Evolutionary conservation across 1,140 invertebrate species (phyloP), one percentile per base, ranked within the genome.

Genomic region (Phocides pigmalion): DNA sequence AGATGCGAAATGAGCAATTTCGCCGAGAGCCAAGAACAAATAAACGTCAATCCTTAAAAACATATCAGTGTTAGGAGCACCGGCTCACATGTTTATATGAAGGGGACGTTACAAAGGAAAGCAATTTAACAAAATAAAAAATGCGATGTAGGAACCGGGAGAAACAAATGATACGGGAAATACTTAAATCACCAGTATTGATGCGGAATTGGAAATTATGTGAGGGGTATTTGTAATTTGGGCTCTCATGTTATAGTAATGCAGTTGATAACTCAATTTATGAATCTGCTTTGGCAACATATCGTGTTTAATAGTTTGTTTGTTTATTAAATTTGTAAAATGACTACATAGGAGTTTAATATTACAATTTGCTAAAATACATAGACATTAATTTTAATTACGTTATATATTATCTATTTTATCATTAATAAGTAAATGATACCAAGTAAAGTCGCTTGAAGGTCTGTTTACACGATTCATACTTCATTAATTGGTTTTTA

Each of bases 41-140:
- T 90, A 90, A 89, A 90, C 74, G 79, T 84, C 79, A 74, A 79
- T 82, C 70, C 75, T 89, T 87, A 89, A 89, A 85, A 89, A 90
- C 84, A 85, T 85, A 90, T 90, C 83, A 79, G 72, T 79, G 81
- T 84, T 77, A 72, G 66, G 70, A 75, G 72, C 64, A 71, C 64
- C 72, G 64, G 67, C 76, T 79, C 75, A 73, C 75, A 79, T 83
- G 84, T 76, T 74, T 85, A 79, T 82, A 87, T 83, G 83, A 84
- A 80, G 84, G 78, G 84, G 69, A 62, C 70, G 66, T 46, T 85
- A 88, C 87, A 89, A 88, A 88, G 82, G 73, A 87, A 88, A 87
- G 85, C 84, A 90, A 90, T 90, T 90, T 88, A 83, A 87, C 79
- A 87, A 87, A 88, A 87, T 83, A 85, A 86, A 86, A 86, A 88